Conservation (phyloP, 2,888 invertebrate genomes). For the Orthosia gothica region DNA sequence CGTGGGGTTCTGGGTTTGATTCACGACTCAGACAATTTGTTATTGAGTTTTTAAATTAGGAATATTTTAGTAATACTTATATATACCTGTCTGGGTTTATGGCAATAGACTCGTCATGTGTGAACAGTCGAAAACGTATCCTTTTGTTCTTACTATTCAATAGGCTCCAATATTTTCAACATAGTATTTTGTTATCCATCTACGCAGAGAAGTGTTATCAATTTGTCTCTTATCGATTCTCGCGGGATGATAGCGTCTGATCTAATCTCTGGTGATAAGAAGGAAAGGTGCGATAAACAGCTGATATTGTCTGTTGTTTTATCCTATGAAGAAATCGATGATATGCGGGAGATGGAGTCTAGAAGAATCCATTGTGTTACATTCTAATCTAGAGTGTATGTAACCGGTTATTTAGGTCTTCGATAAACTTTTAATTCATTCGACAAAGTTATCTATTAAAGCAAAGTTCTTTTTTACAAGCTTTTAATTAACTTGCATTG, state of each 20-base stretch:
- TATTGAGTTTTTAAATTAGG: not conserved
- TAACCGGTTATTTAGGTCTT: not conserved
- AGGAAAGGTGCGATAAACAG: conserved; percentile 44
- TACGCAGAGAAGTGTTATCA: conserved; percentile 21
- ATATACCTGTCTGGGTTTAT: too few species aligned
- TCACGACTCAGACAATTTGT: not conserved
- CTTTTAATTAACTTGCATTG: too few species aligned
- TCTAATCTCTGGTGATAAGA: conserved; percentile 45
- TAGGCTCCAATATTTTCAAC: not conserved
- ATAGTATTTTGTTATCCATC: not conserved
- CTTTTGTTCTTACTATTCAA: not conserved
- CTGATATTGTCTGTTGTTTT: conserved; percentile 30
- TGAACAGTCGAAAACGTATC: not conserved
- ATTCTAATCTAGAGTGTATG: not conserved
- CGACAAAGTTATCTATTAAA: too few species aligned
- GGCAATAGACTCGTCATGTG: not conserved
- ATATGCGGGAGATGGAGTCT: conserved; percentile 16
- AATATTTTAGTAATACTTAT: too few species aligned
- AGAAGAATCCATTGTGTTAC: conserved; percentile 23
- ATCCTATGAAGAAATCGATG: conserved; percentile 17
- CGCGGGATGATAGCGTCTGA: conserved; percentile 25
- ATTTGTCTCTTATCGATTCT: conserved; percentile 34
- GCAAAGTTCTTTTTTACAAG: too few species aligned
- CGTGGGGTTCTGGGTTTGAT: not conserved
- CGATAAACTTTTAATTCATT: not conserved